A percentile compares a stretch with the other conserved stretches of the same genome.
Evolutionary conservation across 92 coral and sea anemone species (phyloP).

Genomic region (Zoanthus gigantus): DNA sequence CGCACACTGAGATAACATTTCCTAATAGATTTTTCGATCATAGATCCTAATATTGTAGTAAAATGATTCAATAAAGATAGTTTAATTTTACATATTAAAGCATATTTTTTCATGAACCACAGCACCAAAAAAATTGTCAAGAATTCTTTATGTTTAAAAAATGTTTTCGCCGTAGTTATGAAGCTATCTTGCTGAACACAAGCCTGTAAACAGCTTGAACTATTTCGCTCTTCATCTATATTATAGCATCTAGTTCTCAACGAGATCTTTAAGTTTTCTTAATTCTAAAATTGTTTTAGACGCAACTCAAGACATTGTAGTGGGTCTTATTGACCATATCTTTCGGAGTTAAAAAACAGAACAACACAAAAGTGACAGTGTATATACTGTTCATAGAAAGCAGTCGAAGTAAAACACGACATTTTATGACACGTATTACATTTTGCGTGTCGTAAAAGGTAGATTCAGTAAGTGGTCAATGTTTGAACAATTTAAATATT

Average conservation of each 20-base stretch:
- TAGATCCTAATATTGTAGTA: no score
- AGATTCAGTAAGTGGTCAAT: no score
- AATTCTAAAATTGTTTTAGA: neutral
- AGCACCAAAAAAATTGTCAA: neutral
- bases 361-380: no score
- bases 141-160: neutral
- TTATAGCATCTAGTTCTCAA: neutral
- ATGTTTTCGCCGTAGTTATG: neutral
- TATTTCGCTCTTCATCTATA: neutral
- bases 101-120: neutral
- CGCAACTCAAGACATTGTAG: neutral
- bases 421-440: no score
- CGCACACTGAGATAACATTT: no score
- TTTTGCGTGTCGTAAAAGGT: no score
- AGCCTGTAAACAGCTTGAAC: neutral
- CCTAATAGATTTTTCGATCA: no score
- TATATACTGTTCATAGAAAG: no score
- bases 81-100: neutral
- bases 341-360: no score
- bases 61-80: neutral
- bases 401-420: no score
- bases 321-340: no score
- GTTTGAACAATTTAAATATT: no score
- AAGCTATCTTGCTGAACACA: neutral
- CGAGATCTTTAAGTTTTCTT: neutral